phyloP scores from a whole-genome alignment of 2,113 vertebrate genomes.

The Heterotilapia buettikoferi region DNA sequence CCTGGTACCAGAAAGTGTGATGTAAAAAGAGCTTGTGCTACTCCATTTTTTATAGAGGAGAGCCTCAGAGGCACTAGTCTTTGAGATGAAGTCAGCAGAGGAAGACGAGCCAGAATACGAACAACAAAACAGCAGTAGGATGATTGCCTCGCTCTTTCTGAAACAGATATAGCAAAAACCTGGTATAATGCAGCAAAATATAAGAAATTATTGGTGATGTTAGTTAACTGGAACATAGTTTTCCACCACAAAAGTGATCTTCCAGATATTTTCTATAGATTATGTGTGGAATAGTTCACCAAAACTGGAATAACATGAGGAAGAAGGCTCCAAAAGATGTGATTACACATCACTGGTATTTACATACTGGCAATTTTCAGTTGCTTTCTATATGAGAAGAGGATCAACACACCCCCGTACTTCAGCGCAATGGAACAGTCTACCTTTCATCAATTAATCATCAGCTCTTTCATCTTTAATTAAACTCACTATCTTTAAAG shows the following conservation, averaged over 20 bases:
- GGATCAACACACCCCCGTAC: background rate
- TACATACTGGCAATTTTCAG: background rate
- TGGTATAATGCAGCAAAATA: background rate
- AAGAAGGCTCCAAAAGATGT: background rate
- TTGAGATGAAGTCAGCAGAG: slow-evolving; percentile 10
- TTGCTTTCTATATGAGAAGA: background rate
- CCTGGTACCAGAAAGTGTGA: slow-evolving; percentile 31
- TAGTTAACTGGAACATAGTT: background rate
- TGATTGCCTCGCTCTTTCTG: background rate
- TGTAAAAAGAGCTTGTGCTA: slow-evolving; percentile 33
- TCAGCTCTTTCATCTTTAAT: slow-evolving; percentile 70
- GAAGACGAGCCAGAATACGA: background rate
- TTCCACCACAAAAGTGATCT: background rate
- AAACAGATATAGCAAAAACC: background rate
- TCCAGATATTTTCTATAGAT: background rate
- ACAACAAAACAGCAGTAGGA: background rate
- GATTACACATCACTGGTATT: background rate
- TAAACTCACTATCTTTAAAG: slow-evolving; percentile 56
- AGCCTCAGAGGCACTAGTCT: background rate
- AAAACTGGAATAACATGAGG: background rate
- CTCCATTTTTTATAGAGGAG: slow-evolving; percentile 57
- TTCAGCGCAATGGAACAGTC: slow-evolving; percentile 20
- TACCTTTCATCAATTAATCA: slow-evolving; percentile 69
- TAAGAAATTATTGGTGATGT: background rate
- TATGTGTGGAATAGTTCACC: background rate